These are phyloP conservation scores for Adelphocoris suturalis DNA, from an alignment of 2,888 invertebrate genomes.

Conservation along the genomic window DNA sequence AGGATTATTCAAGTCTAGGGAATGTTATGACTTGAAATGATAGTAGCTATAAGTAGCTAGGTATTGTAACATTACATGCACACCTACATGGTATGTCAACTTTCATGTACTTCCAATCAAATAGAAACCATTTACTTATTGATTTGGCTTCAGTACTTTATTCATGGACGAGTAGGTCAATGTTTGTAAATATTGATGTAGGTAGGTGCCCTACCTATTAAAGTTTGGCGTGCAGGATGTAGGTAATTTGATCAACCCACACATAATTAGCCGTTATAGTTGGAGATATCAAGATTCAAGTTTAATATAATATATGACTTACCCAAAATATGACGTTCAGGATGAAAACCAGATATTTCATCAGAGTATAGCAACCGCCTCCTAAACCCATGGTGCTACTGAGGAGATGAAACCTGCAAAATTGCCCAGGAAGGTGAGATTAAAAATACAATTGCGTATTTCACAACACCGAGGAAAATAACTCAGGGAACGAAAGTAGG, in stretches of 20 bases:
- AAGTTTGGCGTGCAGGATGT: not conserved
- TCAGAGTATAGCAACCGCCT: constrained; percentile 85
- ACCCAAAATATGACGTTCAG: constrained; percentile 88
- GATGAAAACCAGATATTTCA: constrained; percentile 86
- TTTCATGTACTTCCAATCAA: too few species aligned
- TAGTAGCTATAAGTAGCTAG: too few species aligned
- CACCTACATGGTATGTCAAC: too few species aligned
- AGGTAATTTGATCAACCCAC: not conserved
- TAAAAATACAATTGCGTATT: constrained; percentile 53
- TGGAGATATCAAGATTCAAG: too few species aligned
- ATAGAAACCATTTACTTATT: too few species aligned
- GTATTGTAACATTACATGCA: too few species aligned
- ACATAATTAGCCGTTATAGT: too few species aligned
- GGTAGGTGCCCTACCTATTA: not conserved
- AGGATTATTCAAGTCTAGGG: too few species aligned
- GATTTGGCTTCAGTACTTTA: too few species aligned
- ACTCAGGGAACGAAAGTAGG: not conserved
- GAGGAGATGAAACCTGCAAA: not conserved
- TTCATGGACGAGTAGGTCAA: not conserved
- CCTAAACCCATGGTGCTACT: constrained; percentile 82
- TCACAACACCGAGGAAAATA: constrained; percentile 33
- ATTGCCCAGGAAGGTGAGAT: constrained; percentile 73
- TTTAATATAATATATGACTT: constrained; percentile 78
- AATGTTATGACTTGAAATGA: too few species aligned
- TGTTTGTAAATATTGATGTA: constrained; percentile 8